Evolutionary conservation across 2,797 vertebrate species (phyloP).

Genomic region (Myoxocephalus aenaeus): DNA sequence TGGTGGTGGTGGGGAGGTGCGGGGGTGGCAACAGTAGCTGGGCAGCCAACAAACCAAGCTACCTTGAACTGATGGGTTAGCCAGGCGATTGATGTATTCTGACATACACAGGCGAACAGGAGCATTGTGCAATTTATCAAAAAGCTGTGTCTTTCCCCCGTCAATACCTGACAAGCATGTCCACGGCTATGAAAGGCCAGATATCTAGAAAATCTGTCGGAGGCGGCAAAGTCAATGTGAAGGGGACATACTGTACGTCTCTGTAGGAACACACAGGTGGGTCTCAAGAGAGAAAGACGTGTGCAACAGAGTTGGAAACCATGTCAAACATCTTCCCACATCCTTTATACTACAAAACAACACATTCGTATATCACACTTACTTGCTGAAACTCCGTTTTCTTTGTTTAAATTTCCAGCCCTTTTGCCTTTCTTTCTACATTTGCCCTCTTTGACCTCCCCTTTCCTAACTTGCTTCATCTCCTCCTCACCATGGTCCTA

Average conservation of each 20-base stretch:
- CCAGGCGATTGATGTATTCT: slow-evolving; percentile 80
- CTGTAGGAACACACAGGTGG: background rate
- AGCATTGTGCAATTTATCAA: slow-evolving; percentile 79
- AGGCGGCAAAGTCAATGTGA: slow-evolving; percentile 37
- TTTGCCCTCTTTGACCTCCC: slow-evolving; percentile 38
- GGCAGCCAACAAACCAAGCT: slow-evolving; percentile 54
- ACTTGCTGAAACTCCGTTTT: background rate
- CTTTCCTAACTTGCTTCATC: slow-evolving; percentile 49
- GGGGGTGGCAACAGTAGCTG: slow-evolving; percentile 35
- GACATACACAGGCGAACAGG: slow-evolving; percentile 73
- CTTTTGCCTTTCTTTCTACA: background rate
- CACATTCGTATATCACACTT: background rate
- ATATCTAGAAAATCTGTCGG: slow-evolving; percentile 57
- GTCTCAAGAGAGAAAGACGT: slow-evolving; percentile 5
- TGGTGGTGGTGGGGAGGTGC: background rate
- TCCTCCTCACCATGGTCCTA: slow-evolving; percentile 53
- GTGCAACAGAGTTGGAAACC: slow-evolving; percentile 9
- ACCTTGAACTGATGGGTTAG: slow-evolving; percentile 81
- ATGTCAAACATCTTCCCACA: background rate
- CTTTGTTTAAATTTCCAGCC: background rate
- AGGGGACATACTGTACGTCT: slow-evolving; percentile 11
- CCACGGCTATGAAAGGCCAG: slow-evolving; percentile 55
- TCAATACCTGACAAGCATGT: slow-evolving; percentile 75
- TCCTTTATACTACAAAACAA: background rate
- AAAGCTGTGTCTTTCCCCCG: slow-evolving; percentile 70